phyloP scores from a whole-genome alignment of 2,113 vertebrate genomes.

The Desmodus rotundus region DNA sequence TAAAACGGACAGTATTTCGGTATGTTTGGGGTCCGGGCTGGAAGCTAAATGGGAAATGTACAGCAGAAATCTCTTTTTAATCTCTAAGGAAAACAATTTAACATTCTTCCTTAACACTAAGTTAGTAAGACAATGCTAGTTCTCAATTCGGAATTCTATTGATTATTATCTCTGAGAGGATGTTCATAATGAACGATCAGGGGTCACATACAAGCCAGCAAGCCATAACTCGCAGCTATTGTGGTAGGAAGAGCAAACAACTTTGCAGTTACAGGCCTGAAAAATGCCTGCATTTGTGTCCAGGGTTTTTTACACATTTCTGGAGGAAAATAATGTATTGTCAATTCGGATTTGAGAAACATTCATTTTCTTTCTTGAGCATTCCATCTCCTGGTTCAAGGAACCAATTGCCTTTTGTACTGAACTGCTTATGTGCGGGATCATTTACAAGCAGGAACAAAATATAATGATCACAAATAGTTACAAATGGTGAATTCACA shows the following conservation, averaged over 20 bases:
- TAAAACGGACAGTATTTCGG: constrained; percentile 50
- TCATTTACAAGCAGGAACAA: constrained; percentile 43
- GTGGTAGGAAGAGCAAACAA: constrained; percentile 42
- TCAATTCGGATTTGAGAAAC: background rate
- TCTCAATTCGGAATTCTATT: constrained; percentile 43
- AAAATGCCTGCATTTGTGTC: constrained; percentile 61
- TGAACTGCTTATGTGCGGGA: constrained; percentile 30
- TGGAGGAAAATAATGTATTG: constrained; percentile 25
- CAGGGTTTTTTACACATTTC: constrained; percentile 28
- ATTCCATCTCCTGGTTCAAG: constrained; percentile 32
- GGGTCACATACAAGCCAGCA: background rate
- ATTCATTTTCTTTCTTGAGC: constrained; percentile 39
- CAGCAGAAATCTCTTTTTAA: constrained; percentile 22
- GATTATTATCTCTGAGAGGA: constrained; percentile 49
- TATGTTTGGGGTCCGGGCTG: constrained; percentile 44
- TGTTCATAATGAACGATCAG: constrained; percentile 14
- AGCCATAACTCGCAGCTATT: constrained; percentile 52
- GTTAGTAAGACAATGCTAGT: constrained; percentile 45
- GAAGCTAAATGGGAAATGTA: constrained; percentile 47
- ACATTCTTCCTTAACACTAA: background rate
- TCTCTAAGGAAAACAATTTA: background rate
- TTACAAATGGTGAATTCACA: constrained; percentile 43
- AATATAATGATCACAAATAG: constrained; percentile 17
- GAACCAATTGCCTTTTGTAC: constrained; percentile 43
- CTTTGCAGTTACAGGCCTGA: constrained; percentile 67